These are phyloP conservation scores for Andrena hattorfiana DNA, from an alignment of 2,888 invertebrate genomes.

Conservation along the genomic window DNA sequence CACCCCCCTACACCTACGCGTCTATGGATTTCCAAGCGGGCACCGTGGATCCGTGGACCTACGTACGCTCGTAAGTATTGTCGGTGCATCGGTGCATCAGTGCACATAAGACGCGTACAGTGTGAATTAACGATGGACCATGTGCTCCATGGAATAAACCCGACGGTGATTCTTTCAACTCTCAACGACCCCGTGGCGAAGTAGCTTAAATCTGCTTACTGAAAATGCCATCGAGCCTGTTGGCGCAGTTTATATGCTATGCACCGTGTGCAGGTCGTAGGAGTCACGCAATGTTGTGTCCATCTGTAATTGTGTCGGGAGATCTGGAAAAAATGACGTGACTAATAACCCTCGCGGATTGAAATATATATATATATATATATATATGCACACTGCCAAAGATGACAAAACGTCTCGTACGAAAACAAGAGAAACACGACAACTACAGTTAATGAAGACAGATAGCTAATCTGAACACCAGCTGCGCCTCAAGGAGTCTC, in stretches of 20 bases:
- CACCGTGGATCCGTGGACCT: slow-evolving; percentile 45
- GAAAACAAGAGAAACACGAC: no score
- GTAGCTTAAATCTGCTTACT: background rate
- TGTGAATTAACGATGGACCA: slow-evolving; percentile 67
- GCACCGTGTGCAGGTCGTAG: background rate
- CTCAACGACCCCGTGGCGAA: slow-evolving; percentile 14
- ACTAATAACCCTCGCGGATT: background rate
- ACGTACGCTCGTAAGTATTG: slow-evolving; percentile 65
- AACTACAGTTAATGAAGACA: background rate
- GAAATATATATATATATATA: no score
- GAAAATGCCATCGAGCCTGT: background rate
- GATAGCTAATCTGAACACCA: background rate
- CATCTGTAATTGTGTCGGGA: background rate
- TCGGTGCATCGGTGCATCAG: slow-evolving; percentile 44
- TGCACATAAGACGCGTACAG: slow-evolving; percentile 25
- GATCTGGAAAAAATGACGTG: background rate
- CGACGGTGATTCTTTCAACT: slow-evolving; percentile 26
- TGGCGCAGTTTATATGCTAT: background rate
- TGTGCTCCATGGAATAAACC: slow-evolving; percentile 71
- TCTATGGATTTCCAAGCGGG: slow-evolving; percentile 36
- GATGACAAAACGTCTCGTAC: no score
- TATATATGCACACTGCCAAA: no score
- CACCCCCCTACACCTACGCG: slow-evolving; percentile 67
- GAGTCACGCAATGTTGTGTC: background rate
- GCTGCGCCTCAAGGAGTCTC: background rate